Evolutionary conservation across 2,113 vertebrate genomes (phyloP).

Genomic region (Leuciscus idus): DNA sequence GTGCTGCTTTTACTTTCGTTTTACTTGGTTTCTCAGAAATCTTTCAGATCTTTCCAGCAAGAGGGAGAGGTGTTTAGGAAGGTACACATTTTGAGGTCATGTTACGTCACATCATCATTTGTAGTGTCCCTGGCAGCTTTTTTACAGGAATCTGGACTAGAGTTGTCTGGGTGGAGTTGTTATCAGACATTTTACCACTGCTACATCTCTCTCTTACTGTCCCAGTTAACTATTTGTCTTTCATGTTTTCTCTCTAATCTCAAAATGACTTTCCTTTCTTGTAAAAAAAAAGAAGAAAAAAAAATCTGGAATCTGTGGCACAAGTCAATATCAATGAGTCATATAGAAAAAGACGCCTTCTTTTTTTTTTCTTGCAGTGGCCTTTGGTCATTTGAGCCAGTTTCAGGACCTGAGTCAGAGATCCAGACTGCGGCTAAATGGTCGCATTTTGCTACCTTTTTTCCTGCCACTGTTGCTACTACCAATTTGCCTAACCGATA

Average conservation of each 20-base stretch:
- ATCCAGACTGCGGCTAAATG: no score
- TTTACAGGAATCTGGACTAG: neutral
- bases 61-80: neutral
- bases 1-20: neutral
- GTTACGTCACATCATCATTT: neutral
- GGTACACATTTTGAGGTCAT: neutral
- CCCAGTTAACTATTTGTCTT: neutral
- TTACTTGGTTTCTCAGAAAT: constrained; percentile 18
- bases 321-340: neutral
- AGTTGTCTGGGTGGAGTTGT: constrained; percentile 24
- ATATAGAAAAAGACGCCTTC: neutral
- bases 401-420: neutral
- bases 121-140: neutral
- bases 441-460: no score
- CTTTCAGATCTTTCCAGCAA: neutral
- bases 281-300: neutral
- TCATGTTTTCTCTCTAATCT: neutral
- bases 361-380: neutral
- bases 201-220: neutral
- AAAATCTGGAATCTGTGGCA: neutral
- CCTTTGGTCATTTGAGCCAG: constrained; percentile 5
- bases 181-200: constrained; percentile 5
- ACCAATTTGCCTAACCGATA: no score
- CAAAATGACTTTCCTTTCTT: neutral
- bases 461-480: no score